phyloP scores from a whole-genome alignment of 2,113 vertebrate species.

The Cavia porcellus region DNA sequence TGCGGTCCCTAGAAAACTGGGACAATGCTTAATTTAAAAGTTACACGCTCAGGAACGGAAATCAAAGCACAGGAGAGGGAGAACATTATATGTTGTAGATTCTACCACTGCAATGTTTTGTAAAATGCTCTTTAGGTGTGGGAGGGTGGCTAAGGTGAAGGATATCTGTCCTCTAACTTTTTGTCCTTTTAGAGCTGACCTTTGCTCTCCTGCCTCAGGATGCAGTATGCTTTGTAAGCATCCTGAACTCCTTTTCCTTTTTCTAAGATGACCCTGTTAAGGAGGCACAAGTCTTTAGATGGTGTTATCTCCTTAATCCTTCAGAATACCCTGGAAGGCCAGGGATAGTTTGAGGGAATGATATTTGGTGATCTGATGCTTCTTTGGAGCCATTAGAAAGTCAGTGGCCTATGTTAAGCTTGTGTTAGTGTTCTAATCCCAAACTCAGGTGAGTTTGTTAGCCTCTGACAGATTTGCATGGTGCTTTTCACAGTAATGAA shows the following conservation, averaged over 20 bases:
- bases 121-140: background rate
- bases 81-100: background rate
- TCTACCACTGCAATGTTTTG: background rate
- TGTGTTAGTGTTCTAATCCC: background rate
- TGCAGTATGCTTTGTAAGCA: background rate
- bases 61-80: background rate
- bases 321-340: background rate
- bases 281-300: background rate
- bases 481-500: background rate
- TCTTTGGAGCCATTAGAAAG: background rate
- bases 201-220: background rate
- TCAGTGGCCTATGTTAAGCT: background rate
- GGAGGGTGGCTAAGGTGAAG: accelerated
- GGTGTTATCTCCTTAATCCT: background rate
- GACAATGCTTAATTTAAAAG: background rate
- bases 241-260: background rate
- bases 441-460: background rate
- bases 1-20: background rate
- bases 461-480: background rate
- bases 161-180: background rate
- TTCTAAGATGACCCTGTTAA: background rate
- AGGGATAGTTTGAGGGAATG: background rate
- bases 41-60: background rate
- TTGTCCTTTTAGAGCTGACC: background rate
- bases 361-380: background rate